Evolutionary conservation across 2,113 vertebrate species (phyloP).

Genomic region (Epinephelus lanceolatus): DNA sequence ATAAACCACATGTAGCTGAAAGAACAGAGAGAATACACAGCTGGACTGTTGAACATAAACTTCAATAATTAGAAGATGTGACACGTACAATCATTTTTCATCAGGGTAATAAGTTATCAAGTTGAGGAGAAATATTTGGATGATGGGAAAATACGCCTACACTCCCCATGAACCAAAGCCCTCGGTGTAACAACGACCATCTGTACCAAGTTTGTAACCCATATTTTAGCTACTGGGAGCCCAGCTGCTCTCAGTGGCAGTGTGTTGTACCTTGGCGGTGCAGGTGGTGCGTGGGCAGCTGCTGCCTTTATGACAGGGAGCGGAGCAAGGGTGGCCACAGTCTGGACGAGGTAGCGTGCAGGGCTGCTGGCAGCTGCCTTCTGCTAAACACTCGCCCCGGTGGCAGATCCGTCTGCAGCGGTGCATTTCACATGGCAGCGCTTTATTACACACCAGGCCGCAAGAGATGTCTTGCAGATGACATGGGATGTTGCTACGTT

Average conservation of each 20-base stretch:
- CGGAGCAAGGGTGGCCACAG: slow-evolving; percentile 93
- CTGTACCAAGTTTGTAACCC: slow-evolving; percentile 38
- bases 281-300: slow-evolving; percentile 90
- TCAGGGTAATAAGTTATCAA: slow-evolving; percentile 18
- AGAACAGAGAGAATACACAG: slow-evolving; percentile 7
- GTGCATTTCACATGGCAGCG: slow-evolving; percentile 92
- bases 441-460: slow-evolving; percentile 91
- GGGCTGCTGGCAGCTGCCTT: slow-evolving; percentile 91
- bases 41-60: slow-evolving; percentile 8
- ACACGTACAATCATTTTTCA: slow-evolving; percentile 11
- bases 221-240: slow-evolving; percentile 15
- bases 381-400: slow-evolving; percentile 91
- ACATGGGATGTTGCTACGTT: slow-evolving; percentile 97
- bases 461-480: slow-evolving; percentile 98
- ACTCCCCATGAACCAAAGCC: background rate
- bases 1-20: background rate
- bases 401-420: slow-evolving; percentile 95
- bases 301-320: slow-evolving; percentile 90
- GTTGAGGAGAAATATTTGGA: slow-evolving; percentile 9
- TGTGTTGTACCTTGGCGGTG: slow-evolving; percentile 87
- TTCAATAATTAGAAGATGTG: background rate
- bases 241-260: slow-evolving; percentile 30
- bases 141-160: slow-evolving; percentile 28
- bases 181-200: slow-evolving; percentile 33
- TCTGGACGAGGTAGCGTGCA: slow-evolving; percentile 88